Evolutionary conservation across 2,113 vertebrate genomes (phyloP), one percentile per base, ranked within the genome.

Genomic region (Stictonetta naevosa): DNA sequence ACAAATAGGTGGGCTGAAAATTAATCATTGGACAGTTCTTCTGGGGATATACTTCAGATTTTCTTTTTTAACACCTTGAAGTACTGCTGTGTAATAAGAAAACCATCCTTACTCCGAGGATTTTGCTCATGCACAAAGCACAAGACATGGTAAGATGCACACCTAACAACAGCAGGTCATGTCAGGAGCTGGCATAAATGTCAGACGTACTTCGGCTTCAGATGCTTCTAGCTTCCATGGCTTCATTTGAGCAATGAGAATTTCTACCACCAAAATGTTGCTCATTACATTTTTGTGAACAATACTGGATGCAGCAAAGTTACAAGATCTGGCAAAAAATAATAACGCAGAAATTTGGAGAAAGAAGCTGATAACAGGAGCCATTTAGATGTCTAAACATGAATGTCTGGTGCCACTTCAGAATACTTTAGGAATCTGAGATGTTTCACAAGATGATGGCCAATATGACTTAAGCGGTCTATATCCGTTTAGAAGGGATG

Each of bases 1-100:
- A 91, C 33, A 82, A 84, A 83, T n/a, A 85, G 16, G 55, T 74
- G 83, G 67, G 44, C 19, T 85, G 82, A 68, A 92, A 89, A 89
- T 11, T 71, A 62, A 69, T 82, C 77, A 87, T 26, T 87, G 50
- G 31, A 62, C 42, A 25, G 42, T 75, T 67, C 20, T 81, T 67
- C 67, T 23, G 42, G 36, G 22, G 8, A 55, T 71, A 11, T 36
- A 50, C 63, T 67, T 90, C 55, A 74, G 59, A 42, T 78, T 90
- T 80, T 58, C 66, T 90, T n/a, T 76, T 90, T n/a, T 79, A 83
- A 81, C 26, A 60, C 38, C 33, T 63, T 72, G 28, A 83, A 77
- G 25, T 21, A 62, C 7, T 38, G 19, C 21, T 66, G 33, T 69
- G 22, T 86, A 50, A 48, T 84, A 29, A 72, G 58, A 79, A 82